Percentiles rank a stretch among this genome's conserved stretches.
phyloP scores from a whole-genome alignment of 2,888 invertebrate species.

The Stenichneumon culpator region DNA sequence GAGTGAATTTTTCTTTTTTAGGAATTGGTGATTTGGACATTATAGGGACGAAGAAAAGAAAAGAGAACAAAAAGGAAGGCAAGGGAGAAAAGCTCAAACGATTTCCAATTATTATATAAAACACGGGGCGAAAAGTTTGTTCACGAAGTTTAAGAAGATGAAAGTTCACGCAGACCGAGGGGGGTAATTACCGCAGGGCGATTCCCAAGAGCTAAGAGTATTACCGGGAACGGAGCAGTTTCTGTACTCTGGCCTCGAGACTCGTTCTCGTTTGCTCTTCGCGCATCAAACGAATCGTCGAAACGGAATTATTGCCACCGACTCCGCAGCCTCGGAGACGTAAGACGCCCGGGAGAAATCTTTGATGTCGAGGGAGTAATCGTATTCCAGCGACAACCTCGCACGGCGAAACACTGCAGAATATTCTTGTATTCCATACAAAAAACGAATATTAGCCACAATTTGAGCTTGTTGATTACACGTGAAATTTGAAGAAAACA shows the following conservation, averaged over 20 bases:
- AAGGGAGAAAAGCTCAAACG: slow-evolving; percentile 47
- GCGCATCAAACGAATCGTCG: slow-evolving; percentile 67
- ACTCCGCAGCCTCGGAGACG: slow-evolving; percentile 25
- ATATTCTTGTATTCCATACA: slow-evolving; percentile 21
- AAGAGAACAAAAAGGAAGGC: not conserved
- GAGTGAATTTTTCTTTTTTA: too few relatives aligned
- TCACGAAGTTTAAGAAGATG: slow-evolving; percentile 51
- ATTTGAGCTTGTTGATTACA: not conserved
- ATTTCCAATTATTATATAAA: slow-evolving; percentile 63
- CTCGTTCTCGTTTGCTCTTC: slow-evolving; percentile 57
- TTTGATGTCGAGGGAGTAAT: slow-evolving; percentile 76
- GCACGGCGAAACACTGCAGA: slow-evolving; percentile 24
- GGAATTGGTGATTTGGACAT: too few relatives aligned
- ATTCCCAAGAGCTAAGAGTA: slow-evolving; percentile 42
- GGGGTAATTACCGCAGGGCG: slow-evolving; percentile 61
- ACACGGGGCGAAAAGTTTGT: slow-evolving; percentile 60
- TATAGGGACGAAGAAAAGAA: not conserved
- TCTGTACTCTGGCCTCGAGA: slow-evolving; percentile 35
- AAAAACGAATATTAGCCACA: not conserved
- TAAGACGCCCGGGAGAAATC: slow-evolving; percentile 62
- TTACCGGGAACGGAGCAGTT: slow-evolving; percentile 37
- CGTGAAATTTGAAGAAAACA: not conserved
- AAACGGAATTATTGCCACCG: slow-evolving; percentile 64
- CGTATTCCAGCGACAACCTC: slow-evolving; percentile 34
- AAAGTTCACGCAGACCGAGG: slow-evolving; percentile 55